Percentiles rank a stretch among this genome's conserved stretches.
These are phyloP conservation scores for Toxostoma redivivum DNA, from an alignment of 2,113 vertebrate genomes.

Conservation along the genomic window DNA sequence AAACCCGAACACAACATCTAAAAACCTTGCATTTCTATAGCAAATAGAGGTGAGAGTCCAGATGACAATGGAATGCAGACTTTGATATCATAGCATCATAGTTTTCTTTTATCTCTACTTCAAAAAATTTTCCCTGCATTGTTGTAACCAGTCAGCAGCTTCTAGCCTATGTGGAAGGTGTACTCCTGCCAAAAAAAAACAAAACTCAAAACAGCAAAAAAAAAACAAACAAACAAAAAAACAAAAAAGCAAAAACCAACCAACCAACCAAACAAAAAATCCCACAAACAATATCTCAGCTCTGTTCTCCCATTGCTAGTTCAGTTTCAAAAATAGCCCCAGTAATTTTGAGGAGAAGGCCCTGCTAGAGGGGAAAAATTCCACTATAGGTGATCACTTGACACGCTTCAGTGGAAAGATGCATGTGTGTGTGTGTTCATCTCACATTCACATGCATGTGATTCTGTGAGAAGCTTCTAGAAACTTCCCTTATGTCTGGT, in stretches of 20 bases:
- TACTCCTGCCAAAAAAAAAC: background rate
- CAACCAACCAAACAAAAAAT: background rate
- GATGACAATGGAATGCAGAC: background rate
- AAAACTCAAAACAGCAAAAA: no score
- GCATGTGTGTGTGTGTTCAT: background rate
- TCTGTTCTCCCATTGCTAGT: background rate
- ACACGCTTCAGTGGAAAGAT: background rate
- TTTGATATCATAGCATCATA: background rate
- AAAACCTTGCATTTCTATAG: background rate
- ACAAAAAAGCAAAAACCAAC: background rate
- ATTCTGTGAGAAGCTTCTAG: background rate
- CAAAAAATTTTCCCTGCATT: background rate
- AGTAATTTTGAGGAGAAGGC: background rate
- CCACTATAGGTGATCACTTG: background rate
- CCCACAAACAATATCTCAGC: background rate
- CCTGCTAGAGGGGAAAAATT: background rate
- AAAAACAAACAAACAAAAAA: no score
- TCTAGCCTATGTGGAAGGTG: background rate
- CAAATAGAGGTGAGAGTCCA: background rate
- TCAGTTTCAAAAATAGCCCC: background rate
- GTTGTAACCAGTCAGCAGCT: background rate
- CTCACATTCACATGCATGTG: background rate
- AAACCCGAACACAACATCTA: background rate
- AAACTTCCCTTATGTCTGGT: fast-evolving
- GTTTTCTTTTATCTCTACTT: background rate